Conservation (phyloP, 1,140 invertebrate species). For the Amphibalanus amphitrite region DNA sequence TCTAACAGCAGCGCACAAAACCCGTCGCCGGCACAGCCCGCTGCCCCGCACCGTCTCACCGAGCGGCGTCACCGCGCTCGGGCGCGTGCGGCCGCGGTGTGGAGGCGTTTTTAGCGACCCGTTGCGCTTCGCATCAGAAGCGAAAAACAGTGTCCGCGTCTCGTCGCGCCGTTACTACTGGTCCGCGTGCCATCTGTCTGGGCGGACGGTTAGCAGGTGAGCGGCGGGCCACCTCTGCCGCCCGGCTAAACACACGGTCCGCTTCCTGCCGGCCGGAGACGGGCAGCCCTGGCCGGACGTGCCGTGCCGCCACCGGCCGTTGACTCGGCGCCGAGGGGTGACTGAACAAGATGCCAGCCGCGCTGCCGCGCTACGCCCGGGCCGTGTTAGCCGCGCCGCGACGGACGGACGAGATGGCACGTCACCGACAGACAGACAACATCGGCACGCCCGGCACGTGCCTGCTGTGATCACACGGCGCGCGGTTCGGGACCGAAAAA, state of each 20-base stretch:
- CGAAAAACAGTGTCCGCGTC: neutral
- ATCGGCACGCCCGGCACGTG: neutral
- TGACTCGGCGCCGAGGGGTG: neutral
- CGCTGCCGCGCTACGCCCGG: neutral
- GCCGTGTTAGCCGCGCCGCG: no score
- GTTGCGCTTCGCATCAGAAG: no score
- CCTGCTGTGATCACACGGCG: no score
- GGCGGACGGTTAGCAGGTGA: no score
- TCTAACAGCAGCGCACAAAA: neutral
- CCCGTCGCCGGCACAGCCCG: neutral
- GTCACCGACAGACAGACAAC: no score
- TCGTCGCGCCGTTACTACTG: neutral
- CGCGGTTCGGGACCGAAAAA: no score
- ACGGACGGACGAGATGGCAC: no score
- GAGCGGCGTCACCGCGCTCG: neutral
- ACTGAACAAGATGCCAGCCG: neutral
- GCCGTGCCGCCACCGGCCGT: neutral
- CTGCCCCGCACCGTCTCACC: neutral
- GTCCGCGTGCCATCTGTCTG: no score
- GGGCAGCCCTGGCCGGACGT: neutral
- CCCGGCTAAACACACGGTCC: neutral
- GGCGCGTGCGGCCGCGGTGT: no score
- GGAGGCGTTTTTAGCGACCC: neutral
- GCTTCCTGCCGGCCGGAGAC: neutral
- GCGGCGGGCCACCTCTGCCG: no score